A percentile compares a stretch with the other conserved stretches of the same genome.
These are phyloP conservation scores for Catocala sponsa DNA, from an alignment of 2,888 invertebrate genomes.

Conservation along the genomic window DNA sequence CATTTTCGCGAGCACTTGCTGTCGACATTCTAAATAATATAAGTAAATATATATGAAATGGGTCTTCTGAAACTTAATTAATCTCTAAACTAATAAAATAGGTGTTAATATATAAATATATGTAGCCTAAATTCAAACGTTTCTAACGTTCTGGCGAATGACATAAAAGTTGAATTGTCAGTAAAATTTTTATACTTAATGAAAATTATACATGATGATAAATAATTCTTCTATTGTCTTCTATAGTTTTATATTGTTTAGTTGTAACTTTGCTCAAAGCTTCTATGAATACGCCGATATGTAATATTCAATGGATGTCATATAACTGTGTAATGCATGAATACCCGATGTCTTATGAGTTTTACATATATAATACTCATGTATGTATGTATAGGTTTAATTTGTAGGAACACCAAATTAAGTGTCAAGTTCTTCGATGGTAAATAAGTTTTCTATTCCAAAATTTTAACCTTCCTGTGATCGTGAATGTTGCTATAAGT, in stretches of 20 bases:
- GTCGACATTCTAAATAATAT: conserved; percentile 41
- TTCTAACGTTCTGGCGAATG: conserved; percentile 64
- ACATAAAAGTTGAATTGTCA: conserved; percentile 66
- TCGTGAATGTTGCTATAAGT: conserved; percentile 82
- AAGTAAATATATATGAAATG: conserved; percentile 52
- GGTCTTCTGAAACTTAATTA: conserved; percentile 57
- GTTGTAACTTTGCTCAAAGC: conserved; percentile 77
- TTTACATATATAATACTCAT: conserved; percentile 72
- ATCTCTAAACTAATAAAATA: conserved; percentile 63
- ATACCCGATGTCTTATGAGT: conserved; percentile 54
- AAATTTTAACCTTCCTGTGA: conserved; percentile 86
- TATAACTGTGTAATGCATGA: conserved; percentile 49
- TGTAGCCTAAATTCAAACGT: conserved; percentile 71
- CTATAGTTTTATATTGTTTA: conserved; percentile 54
- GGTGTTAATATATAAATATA: conserved; percentile 64
- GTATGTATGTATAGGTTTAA: conserved; percentile 67
- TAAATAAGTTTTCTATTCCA: conserved; percentile 84
- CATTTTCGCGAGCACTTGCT: conserved; percentile 41
- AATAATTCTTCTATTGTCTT: conserved; percentile 52
- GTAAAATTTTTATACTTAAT: conserved; percentile 76
- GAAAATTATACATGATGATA: conserved; percentile 64
- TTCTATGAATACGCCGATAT: conserved; percentile 55
- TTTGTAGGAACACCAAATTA: conserved; percentile 81
- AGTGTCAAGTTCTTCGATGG: conserved; percentile 70
- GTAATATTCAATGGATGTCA: conserved; percentile 50